Base-by-base conservation (phyloP, 2,888 invertebrate species). In the Pristionchus japonicus region DNA sequence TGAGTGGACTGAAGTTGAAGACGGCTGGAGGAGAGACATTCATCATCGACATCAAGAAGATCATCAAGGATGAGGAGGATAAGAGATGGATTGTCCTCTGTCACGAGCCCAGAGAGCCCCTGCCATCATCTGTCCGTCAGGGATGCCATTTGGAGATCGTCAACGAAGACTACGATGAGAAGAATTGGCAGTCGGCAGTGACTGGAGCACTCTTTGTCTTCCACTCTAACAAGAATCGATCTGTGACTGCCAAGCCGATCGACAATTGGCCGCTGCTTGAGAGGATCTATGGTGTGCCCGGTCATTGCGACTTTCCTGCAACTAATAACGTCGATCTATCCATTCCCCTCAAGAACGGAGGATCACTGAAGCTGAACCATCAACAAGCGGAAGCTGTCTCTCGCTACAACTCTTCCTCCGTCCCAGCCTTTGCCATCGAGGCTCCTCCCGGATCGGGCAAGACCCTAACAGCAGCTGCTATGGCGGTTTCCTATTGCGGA, bases 401-500 rank as follows among this genome's bases (percentile, higher is more conserved):
- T 40, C 70, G 70, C 40, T 70, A 70, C 70, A 70, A 70, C 40
- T 3, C 37, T 17, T 20, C 64, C 1, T 34, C 34, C 34, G 11
- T 34, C 37, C 70, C 70, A 1, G 34, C 70, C 3, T 70, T 70
- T 40, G 70, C 17, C 0, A 40, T 70, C 40, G 70, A 70, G 20
- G 40, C 37, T 40, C 70, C 70, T 37, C 70, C 70, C 4, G 80
- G 80, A 27, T 80, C 80, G 11, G 80, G 80, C 1, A 80, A 80
- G 80, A 80, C 80, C 15, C n/a, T 31, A 2, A 49, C 80, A 4
- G 80, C 80, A 13, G 80, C 80, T 31, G 80, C 80, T 0, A 80
- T 80, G 80, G 80, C 80, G 13, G 80, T 80, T 9, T 47, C 47
- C 43, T 80, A 80, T 49, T n/a, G 17, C 17, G 70, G 64, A 31